phyloP scores from a whole-genome alignment of 35 echinoderm and acorn worm genomes.

The Chiridota heheva region DNA sequence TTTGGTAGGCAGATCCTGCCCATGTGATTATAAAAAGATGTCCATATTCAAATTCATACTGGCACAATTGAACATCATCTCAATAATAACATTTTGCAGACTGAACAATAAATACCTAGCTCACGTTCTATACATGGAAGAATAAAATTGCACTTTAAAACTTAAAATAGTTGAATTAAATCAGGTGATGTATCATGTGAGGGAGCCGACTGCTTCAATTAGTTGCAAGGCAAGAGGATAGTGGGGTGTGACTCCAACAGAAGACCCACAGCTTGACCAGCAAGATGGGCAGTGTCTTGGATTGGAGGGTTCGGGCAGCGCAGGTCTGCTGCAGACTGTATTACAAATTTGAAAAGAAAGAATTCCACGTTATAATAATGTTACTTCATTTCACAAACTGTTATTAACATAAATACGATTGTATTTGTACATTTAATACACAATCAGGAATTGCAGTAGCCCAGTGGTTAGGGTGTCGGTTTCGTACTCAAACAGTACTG shows the following conservation, averaged over 20 bases:
- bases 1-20: no score
- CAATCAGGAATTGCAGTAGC: no score
- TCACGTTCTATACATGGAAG: neutral
- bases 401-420: no score
- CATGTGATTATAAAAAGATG: no score
- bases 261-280: slow-evolving; percentile 74
- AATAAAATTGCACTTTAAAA: slow-evolving; percentile 2
- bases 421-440: no score
- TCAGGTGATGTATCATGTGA: slow-evolving; percentile 35
- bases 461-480: no score
- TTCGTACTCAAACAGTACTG: no score
- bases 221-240: slow-evolving; percentile 80
- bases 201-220: slow-evolving; percentile 72
- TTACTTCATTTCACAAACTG: no score
- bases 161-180: neutral
- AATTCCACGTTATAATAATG: neutral
- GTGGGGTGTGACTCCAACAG: slow-evolving; percentile 82
- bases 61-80: no score
- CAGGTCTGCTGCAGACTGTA: slow-evolving; percentile 15
- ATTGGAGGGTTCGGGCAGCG: slow-evolving; percentile 83
- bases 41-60: no score
- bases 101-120: no score
- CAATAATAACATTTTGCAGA: no score
- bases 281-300: slow-evolving; percentile 88
- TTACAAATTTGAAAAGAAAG: neutral